A percentile compares a stretch with the other conserved stretches of the same genome.
phyloP scores from a whole-genome alignment of 2,113 vertebrate species.

The Burhinus bistriatus region DNA sequence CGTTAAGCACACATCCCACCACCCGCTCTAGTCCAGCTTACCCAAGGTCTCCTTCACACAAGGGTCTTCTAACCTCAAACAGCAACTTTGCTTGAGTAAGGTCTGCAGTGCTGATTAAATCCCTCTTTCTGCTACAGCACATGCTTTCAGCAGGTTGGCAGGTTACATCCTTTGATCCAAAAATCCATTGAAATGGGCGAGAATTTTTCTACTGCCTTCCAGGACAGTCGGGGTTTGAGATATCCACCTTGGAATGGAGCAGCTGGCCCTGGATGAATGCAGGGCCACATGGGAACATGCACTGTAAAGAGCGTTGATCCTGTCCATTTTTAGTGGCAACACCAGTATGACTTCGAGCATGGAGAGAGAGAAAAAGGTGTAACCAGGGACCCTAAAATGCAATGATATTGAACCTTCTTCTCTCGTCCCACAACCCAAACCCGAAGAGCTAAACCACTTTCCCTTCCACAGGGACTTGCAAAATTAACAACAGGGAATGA shows the following conservation, averaged over 20 bases:
- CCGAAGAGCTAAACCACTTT: not conserved
- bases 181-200: not conserved
- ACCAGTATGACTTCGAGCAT: not conserved
- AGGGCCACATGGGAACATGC: not conserved
- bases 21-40: not conserved
- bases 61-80: not conserved
- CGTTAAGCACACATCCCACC: accelerated
- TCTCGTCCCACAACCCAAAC: not conserved
- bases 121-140: not conserved
- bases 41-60: not conserved
- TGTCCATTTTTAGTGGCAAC: not conserved
- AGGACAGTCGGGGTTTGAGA: not conserved
- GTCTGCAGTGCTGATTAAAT: not conserved
- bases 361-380: not conserved
- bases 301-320: not conserved
- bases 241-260: not conserved
- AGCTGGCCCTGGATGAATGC: not conserved
- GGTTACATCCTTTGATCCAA: not conserved
- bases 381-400: not conserved
- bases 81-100: not conserved
- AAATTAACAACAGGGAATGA: not conserved
- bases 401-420: not conserved
- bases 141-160: not conserved
- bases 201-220: not conserved
- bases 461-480: not conserved